phyloP scores from a whole-genome alignment of 1,140 invertebrate genomes.

The Mactra quadrangularis region DNA sequence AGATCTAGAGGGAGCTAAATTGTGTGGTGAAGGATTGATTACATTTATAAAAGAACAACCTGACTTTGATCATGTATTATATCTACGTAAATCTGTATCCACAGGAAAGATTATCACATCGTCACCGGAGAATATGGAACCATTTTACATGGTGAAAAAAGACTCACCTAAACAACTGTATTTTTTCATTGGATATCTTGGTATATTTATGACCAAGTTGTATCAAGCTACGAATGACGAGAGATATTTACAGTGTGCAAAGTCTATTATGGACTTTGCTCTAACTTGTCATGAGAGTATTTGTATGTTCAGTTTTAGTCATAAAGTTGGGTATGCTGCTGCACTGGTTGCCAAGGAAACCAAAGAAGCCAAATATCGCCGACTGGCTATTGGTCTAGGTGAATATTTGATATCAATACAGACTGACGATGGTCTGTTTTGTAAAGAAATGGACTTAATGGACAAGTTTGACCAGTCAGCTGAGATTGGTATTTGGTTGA shows the following conservation, averaged over 20 bases:
- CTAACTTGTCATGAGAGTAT: constrained; percentile 64
- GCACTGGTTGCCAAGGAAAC: constrained; percentile 63
- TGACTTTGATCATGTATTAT: constrained; percentile 50
- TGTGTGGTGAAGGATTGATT: constrained; percentile 57
- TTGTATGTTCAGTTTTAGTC: constrained; percentile 65
- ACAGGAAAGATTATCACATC: constrained; percentile 44
- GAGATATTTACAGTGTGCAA: constrained; percentile 59
- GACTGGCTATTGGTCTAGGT: constrained; percentile 56
- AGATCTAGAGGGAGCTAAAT: constrained; percentile 63
- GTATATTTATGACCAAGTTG: constrained; percentile 65
- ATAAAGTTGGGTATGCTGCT: constrained; percentile 66
- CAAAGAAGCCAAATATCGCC: constrained; percentile 59
- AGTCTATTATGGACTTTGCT: constrained; percentile 63
- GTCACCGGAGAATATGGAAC: constrained; percentile 34
- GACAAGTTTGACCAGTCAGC: constrained; percentile 68
- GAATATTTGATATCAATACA: constrained; percentile 63
- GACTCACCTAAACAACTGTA: constrained; percentile 60
- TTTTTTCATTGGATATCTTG: constrained; percentile 66
- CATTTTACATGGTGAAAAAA: constrained; percentile 58
- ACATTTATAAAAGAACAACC: constrained; percentile 60
- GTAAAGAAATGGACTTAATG: constrained; percentile 30
- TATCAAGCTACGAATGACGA: constrained; percentile 52
- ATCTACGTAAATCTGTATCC: constrained; percentile 28
- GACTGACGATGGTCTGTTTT: constrained; percentile 59
- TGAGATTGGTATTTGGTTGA: constrained; percentile 66